Conservation (phyloP, 2,113 vertebrate species). For the Hystrix brachyura region DNA sequence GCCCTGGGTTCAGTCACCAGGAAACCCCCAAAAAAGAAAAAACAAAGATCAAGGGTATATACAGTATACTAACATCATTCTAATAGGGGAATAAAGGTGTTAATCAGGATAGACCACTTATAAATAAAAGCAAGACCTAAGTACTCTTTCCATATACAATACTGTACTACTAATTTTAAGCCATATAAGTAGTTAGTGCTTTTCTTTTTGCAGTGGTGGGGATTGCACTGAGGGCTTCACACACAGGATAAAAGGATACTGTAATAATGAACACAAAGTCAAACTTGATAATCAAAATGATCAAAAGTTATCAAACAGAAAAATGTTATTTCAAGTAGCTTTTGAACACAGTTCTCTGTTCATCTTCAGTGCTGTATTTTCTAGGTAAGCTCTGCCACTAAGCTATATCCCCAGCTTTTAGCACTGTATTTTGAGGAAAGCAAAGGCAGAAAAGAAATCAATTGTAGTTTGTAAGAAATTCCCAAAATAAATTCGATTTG, state of each 20-base stretch:
- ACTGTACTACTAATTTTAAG: neutral
- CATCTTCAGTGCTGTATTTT: neutral
- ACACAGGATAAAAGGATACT: neutral
- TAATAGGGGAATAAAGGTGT: neutral
- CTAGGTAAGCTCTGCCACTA: neutral
- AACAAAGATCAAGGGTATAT: neutral
- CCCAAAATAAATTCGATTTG: neutral
- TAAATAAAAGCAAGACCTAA: neutral
- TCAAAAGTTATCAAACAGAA: neutral
- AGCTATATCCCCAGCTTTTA: neutral
- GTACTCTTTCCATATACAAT: neutral
- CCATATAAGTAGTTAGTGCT: neutral
- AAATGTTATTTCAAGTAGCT: neutral
- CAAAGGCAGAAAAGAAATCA: neutral
- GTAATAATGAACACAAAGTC: neutral
- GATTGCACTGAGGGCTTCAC: neutral
- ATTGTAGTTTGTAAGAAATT: neutral
- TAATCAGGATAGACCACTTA: neutral
- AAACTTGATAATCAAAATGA: neutral
- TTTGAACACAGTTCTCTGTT: neutral
- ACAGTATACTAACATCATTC: neutral
- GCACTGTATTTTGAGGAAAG: neutral
- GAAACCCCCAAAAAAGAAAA: neutral
- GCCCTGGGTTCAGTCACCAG: neutral
- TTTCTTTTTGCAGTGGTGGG: neutral